phyloP scores from a whole-genome alignment of 2,888 invertebrate species.

The Alcis repandata region DNA sequence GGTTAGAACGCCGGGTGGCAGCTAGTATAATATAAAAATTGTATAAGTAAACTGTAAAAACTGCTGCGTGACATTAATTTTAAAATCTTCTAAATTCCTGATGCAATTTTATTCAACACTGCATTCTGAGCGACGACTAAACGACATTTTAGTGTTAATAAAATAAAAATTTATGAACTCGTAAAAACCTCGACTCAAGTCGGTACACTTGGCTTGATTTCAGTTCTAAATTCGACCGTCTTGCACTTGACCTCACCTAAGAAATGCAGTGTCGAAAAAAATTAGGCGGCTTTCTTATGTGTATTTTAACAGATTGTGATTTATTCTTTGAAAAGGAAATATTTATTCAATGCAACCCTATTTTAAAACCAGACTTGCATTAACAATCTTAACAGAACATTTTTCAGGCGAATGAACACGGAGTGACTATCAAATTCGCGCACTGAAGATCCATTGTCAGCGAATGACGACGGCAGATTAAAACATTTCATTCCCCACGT shows the following conservation, averaged over 20 bases:
- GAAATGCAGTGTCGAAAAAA: conserved; percentile 59
- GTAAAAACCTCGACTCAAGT: conserved; percentile 53
- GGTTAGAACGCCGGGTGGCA: no score
- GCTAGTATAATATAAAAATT: not conserved
- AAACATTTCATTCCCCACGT: conserved; percentile 77
- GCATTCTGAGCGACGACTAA: conserved; percentile 47
- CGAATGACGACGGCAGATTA: conserved; percentile 84
- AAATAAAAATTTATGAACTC: conserved; percentile 60
- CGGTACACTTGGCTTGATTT: conserved; percentile 75
- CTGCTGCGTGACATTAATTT: not conserved
- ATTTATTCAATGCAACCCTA: conserved; percentile 48
- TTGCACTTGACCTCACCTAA: conserved; percentile 79
- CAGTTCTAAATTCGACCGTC: conserved; percentile 78
- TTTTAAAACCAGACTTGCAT: conserved; percentile 57
- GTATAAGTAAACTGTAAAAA: not conserved
- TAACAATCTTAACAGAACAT: conserved; percentile 56
- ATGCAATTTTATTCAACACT: conserved; percentile 47
- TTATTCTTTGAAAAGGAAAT: conserved; percentile 26
- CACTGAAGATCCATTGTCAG: conserved; percentile 73
- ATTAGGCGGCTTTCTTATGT: not conserved
- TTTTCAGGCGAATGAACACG: conserved; percentile 70
- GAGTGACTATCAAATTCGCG: conserved; percentile 80
- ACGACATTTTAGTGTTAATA: conserved; percentile 56
- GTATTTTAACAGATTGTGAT: conserved; percentile 9
- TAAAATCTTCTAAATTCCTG: conserved; percentile 33